Percentiles rank a stretch among this genome's conserved stretches.
Evolutionary conservation across 1,140 invertebrate genomes (phyloP).

Genomic region (Nylanderia fulva): DNA sequence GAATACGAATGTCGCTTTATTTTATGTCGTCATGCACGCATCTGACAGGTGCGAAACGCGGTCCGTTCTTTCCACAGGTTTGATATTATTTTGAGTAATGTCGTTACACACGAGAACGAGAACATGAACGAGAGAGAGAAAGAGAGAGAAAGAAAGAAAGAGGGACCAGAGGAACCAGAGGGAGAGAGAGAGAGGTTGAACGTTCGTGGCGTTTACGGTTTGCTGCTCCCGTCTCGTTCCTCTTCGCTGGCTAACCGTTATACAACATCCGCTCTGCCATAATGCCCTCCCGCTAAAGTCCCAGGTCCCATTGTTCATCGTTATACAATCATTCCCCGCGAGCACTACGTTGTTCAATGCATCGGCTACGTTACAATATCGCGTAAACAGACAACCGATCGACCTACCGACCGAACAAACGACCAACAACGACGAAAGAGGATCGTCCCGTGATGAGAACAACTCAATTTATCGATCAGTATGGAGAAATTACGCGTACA

Average conservation of each 20-base stretch:
- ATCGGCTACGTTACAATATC: slow-evolving; percentile 61
- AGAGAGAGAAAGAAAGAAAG: slow-evolving; percentile 12
- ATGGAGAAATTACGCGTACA: slow-evolving; percentile 35
- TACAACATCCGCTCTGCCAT: slow-evolving; percentile 82
- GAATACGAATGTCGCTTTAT: slow-evolving; percentile 33
- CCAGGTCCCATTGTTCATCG: slow-evolving; percentile 80
- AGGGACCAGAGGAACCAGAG: slow-evolving; percentile 21
- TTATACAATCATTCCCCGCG: slow-evolving; percentile 81
- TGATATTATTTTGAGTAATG: slow-evolving; percentile 60
- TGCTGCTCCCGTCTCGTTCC: slow-evolving; percentile 80
- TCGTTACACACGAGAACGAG: slow-evolving; percentile 22
- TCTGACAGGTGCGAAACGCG: slow-evolving; percentile 60
- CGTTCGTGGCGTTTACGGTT: slow-evolving; percentile 78
- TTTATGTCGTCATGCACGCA: slow-evolving; percentile 18
- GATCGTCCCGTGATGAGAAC: slow-evolving; percentile 24
- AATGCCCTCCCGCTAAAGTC: slow-evolving; percentile 79
- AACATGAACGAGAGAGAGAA: slow-evolving; percentile 23
- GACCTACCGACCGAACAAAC: slow-evolving; percentile 18
- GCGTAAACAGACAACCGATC: slow-evolving; percentile 10
- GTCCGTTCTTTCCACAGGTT: slow-evolving; percentile 29
- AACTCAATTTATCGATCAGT: slow-evolving; percentile 68
- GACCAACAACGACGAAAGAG: slow-evolving; percentile 19
- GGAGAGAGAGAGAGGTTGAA: slow-evolving; percentile 67
- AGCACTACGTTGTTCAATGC: slow-evolving; percentile 76
- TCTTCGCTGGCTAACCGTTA: slow-evolving; percentile 83